Base-by-base conservation (phyloP, 2,888 invertebrate species). In the Argyresthia goedartella region DNA sequence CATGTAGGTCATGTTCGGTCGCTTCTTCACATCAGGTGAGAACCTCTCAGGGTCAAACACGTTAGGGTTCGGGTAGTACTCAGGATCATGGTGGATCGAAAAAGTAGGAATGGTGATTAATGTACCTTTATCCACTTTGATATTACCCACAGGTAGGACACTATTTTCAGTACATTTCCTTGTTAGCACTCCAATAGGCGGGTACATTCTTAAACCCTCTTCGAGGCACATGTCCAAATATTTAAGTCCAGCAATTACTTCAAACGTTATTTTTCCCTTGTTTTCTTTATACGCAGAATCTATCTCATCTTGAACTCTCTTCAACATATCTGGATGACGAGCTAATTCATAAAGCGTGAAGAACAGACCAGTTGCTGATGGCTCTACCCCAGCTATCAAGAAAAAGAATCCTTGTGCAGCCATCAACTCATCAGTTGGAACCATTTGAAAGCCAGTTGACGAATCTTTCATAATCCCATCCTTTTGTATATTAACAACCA, bases 1-100 rank as follows among this genome's bases (percentile, higher is more conserved):
- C 60, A 81, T 59, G 52, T 73, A 87, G 0, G 67, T n/a, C n/a
- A n/a, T n/a, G n/a, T n/a, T n/a, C n/a, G n/a, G 64, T 6, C 25
- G 25, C 34, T 63, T 58, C 16, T 74, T 72, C 46, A 57, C 64
- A 0, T 67, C 56, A 25, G 25, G 6, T 44, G 62, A 55, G 59
- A 78, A 79, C 50, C 84, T 66, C 2, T 84, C 78, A 1, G 86
- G 85, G 53, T 81, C 68, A 57, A 84, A 87, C 1, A 65, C 67
- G 48, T 79, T 69, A 0, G 88, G 87, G 11, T 88, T 65, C 0
- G 76, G 69, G 54, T 71, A 85, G 56, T 76, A 72, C 44, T 76
- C 65, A 0, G 78, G 71, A 54, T 88, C 87, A 43, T 73, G 70
- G 53, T 87, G 87, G 14, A 78, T 53, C 11, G 73, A 73, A 42